Base-by-base conservation (phyloP, 2,888 invertebrate genomes). In the Drosophila pseudotakahashii region DNA sequence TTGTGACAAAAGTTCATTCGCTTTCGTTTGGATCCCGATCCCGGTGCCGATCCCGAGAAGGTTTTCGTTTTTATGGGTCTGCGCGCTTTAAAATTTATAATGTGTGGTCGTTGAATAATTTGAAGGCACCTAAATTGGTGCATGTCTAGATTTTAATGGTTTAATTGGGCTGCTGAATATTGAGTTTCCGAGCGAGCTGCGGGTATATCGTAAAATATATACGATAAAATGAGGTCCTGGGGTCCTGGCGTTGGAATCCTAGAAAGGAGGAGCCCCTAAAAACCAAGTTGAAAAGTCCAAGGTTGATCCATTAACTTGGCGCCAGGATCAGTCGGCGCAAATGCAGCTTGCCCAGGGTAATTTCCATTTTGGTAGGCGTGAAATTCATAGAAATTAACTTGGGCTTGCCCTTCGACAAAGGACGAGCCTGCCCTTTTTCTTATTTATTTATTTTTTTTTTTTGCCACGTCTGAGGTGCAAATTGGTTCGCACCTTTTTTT, bases 91-190 rank as follows among this genome's bases (percentile, higher is more conserved):
- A 83, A 89, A 91, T 90, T 91, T 90, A 90, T 90, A 90, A 90
- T 84, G 90, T 90, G 90, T 90, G 90, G 91, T 91, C 90, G 83
- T 73, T 89, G 90, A 88, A 90, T 89, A 88, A 90, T 90, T 83
- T 84, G 75, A 77, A 74, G 75, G 71, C 78, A 81, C 87, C 89
- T 90, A 90, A 90, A 91, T 91, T 90, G 82, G 83, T 78, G 72
- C 82, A 83, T 86, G 82, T 83, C 82, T 83, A 88, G 81, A 83
- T 80, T 88, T 58, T 88, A 83, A 82, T 82, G 87, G 88, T 84
- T 86, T 88, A 82, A 82, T 82, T 82, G 82, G 69, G 34, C 42
- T 54, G 55, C 45, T 54, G 66, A 54, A 69, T 66, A 66, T 66
- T 54, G 55, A 54, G 69, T 66, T 66, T 54, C 66, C 32, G 41